Evolutionary conservation across 2,888 invertebrate genomes (phyloP).

Genomic region (Caenorhabditis drosophilae): DNA sequence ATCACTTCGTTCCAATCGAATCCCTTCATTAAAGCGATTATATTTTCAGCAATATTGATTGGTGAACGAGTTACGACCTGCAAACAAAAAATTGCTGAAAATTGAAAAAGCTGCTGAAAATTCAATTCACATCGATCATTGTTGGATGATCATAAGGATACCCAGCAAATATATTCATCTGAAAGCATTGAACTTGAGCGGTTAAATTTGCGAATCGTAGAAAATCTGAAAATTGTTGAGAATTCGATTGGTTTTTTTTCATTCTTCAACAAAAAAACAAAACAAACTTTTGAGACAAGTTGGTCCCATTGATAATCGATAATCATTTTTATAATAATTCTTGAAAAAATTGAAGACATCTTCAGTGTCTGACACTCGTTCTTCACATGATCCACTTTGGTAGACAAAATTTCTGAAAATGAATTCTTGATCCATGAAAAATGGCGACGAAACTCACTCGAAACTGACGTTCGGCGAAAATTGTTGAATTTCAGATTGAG

Average conservation of each 20-base stretch:
- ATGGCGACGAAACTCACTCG: constrained; percentile 7
- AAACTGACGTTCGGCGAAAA: constrained; percentile 24
- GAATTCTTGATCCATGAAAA: not conserved
- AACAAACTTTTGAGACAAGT: constrained; percentile 20
- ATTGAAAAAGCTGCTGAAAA: not conserved
- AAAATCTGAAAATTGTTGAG: no score
- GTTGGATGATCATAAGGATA: constrained; percentile 22
- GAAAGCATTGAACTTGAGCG: constrained; percentile 14
- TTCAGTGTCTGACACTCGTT: constrained; percentile 12
- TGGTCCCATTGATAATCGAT: constrained; percentile 28
- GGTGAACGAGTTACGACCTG: constrained; percentile 41
- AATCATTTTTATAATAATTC: constrained; percentile 16
- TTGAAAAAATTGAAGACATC: constrained; percentile 18
- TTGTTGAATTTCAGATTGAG: constrained; percentile 13
- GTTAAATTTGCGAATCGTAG: constrained; percentile 26
- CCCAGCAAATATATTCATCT: constrained; percentile 23
- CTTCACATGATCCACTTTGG: constrained; percentile 7
- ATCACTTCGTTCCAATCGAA: constrained; percentile 38
- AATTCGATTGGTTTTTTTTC: no score
- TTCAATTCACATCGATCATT: constrained; percentile 26
- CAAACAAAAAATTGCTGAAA: constrained; percentile 1
- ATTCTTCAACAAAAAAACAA: constrained; percentile 3
- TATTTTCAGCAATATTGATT: constrained; percentile 36
- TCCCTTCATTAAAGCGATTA: constrained; percentile 26
- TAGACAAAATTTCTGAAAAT: constrained; percentile 14